phyloP scores from a whole-genome alignment of 1,140 invertebrate genomes.

The Carcinoscorpius rotundicauda region DNA sequence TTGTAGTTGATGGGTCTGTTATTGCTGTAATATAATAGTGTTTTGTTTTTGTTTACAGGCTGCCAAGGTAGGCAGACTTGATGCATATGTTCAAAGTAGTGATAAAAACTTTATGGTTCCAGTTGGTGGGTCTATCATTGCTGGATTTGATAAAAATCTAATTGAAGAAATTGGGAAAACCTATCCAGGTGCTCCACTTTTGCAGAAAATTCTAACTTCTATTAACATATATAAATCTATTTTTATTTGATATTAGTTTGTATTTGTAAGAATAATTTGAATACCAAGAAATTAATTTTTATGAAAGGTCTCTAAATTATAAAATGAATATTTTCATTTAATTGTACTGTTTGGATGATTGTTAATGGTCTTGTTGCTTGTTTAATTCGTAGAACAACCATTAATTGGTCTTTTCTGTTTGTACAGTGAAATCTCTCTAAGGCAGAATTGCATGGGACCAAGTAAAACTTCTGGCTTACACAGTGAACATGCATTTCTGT shows the following conservation, averaged over 20 bases:
- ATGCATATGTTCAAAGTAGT: slow-evolving; percentile 72
- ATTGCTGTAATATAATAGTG: neutral
- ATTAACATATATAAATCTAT: neutral
- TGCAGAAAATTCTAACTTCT: neutral
- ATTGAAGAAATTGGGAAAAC: slow-evolving; percentile 54
- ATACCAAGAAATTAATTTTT: no score
- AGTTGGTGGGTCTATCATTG: slow-evolving; percentile 71
- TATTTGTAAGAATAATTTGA: no score
- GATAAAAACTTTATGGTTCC: slow-evolving; percentile 85
- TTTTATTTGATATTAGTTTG: slow-evolving; percentile 1
- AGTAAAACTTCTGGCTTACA: no score
- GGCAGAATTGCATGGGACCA: no score
- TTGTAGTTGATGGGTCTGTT: slow-evolving; percentile 62
- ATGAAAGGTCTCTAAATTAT: neutral
- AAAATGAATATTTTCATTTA: neutral
- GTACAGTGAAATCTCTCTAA: no score
- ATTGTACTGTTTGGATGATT: slow-evolving; percentile 1
- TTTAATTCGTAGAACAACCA: neutral
- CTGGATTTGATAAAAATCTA: slow-evolving; percentile 53
- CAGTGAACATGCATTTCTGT: no score
- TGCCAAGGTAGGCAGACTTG: slow-evolving; percentile 49
- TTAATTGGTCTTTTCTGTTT: no score
- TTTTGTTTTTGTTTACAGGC: slow-evolving; percentile 24
- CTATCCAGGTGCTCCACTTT: slow-evolving; percentile 51
- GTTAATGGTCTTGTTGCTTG: slow-evolving; percentile 3